Evolutionary conservation across 2,797 vertebrate genomes (phyloP).

Genomic region (Sarcophilus harrisii): DNA sequence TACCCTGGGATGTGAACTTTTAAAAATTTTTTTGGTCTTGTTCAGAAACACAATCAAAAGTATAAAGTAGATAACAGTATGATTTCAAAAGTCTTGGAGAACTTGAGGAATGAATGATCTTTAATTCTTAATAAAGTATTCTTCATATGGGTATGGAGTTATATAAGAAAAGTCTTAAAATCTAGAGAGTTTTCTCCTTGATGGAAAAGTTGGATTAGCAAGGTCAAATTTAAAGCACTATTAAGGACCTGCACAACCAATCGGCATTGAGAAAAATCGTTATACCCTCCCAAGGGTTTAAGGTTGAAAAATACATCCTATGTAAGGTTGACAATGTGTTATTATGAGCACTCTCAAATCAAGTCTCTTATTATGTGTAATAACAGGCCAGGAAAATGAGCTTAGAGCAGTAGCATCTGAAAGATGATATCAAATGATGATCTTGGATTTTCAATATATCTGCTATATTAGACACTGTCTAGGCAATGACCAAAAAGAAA

Average conservation of each 20-base stretch:
- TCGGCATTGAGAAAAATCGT: conserved; percentile 73
- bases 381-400: conserved; percentile 75
- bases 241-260: conserved; percentile 70
- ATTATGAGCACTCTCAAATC: conserved; percentile 78
- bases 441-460: conserved; percentile 61
- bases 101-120: conserved; percentile 68
- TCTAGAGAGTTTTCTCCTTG: conserved; percentile 69
- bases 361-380: conserved; percentile 82
- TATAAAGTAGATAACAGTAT: conserved; percentile 65
- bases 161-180: conserved; percentile 69
- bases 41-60: conserved; percentile 68
- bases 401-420: conserved; percentile 75
- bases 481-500: not conserved
- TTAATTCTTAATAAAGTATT: conserved; percentile 75
- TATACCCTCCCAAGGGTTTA: conserved; percentile 76
- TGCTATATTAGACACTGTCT: not conserved
- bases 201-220: conserved; percentile 65
- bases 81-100: conserved; percentile 68
- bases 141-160: conserved; percentile 67
- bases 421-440: conserved; percentile 65
- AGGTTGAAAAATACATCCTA: conserved; percentile 51
- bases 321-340: conserved; percentile 73
- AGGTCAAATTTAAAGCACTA: conserved; percentile 78
- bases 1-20: conserved; percentile 65
- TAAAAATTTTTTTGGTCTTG: conserved; percentile 33